These are phyloP conservation scores for Dascyllus trimaculatus DNA, from an alignment of 2,113 vertebrate genomes.

Conservation along the genomic window DNA sequence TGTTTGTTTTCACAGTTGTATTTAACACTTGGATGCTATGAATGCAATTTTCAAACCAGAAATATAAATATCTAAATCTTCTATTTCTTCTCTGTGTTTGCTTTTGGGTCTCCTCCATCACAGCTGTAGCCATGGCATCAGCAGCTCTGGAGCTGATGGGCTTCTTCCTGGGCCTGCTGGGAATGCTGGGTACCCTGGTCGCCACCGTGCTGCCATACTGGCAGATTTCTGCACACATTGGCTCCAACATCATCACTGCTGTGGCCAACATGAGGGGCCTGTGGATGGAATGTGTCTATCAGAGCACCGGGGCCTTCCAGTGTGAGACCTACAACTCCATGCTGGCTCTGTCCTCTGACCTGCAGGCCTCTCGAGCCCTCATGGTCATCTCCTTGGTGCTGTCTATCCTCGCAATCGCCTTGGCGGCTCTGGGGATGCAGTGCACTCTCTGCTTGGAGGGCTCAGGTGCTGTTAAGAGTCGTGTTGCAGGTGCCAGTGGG, in stretches of 20 bases:
- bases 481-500: conserved; percentile 87
- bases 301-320: conserved; percentile 96
- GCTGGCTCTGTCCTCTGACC: conserved; percentile 88
- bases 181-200: conserved; percentile 89
- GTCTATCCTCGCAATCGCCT: conserved; percentile 86
- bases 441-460: conserved; percentile 93
- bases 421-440: conserved; percentile 91
- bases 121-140: conserved; percentile 85
- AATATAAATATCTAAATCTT: no score
- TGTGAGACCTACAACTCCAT: conserved; percentile 97
- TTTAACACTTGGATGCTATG: no score
- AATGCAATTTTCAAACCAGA: no score
- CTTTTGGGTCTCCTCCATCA: background rate
- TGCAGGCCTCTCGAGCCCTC: conserved; percentile 93
- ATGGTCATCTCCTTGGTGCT: conserved; percentile 94
- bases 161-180: conserved; percentile 90
- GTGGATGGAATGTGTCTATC: conserved; percentile 97
- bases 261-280: conserved; percentile 92
- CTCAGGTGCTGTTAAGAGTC: conserved; percentile 82
- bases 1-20: no score
- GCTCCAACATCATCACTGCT: conserved; percentile 94
- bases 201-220: conserved; percentile 93
- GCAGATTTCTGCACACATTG: conserved; percentile 91
- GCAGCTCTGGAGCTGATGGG: conserved; percentile 92
- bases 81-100: background rate